Conservation (phyloP, 2,113 vertebrate genomes). For the Menura novaehollandiae region DNA sequence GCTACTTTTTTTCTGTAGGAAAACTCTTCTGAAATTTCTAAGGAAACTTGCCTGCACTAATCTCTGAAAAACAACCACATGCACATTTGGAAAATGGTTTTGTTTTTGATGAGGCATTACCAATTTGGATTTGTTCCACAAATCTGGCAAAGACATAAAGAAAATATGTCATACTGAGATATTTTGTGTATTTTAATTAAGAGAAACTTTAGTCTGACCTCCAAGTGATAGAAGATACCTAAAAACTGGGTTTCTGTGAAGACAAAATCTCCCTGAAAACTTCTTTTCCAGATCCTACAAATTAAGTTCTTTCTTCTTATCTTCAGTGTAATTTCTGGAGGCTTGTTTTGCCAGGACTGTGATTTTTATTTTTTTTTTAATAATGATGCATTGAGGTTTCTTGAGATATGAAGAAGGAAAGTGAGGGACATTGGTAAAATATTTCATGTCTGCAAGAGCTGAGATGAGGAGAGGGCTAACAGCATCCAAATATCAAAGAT, state of each 20-base stretch:
- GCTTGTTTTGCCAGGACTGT: not conserved
- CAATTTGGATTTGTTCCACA: conserved; percentile 18
- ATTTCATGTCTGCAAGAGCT: not conserved
- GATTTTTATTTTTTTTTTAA: not conserved
- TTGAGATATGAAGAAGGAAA: not conserved
- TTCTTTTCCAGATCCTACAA: not conserved
- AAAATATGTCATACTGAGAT: not conserved
- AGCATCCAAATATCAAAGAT: not conserved
- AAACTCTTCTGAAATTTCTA: not conserved
- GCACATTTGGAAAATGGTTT: not conserved
- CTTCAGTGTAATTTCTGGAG: not conserved
- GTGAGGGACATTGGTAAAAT: not conserved
- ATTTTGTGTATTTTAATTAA: conserved; percentile 45
- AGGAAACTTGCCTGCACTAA: not conserved
- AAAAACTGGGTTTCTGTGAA: not conserved
- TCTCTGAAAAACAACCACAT: not conserved
- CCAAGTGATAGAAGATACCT: conserved; percentile 8
- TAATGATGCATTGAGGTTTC: not conserved
- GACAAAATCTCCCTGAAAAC: not conserved
- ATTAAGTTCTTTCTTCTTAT: not conserved
- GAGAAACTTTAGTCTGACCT: conserved; percentile 3
- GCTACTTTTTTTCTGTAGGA: not conserved
- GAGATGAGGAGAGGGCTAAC: not conserved
- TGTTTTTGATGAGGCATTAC: not conserved
- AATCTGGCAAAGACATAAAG: conserved; percentile 35